Evolutionary conservation across 2,113 vertebrate genomes (phyloP).

Genomic region (Neomonachus schauinslandi): DNA sequence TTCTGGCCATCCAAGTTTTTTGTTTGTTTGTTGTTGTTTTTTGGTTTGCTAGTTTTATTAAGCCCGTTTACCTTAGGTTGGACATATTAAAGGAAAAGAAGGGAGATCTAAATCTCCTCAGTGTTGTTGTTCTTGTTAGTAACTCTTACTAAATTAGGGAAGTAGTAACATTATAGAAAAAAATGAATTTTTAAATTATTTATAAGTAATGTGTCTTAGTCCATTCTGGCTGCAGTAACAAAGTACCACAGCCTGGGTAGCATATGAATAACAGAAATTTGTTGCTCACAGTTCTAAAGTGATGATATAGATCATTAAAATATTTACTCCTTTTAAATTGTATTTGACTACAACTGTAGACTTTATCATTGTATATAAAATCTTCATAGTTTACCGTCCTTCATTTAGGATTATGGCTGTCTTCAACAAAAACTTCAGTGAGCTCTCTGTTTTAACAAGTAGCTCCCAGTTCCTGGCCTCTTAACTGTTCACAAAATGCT

Average conservation of each 20-base stretch:
- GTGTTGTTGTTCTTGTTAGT: not conserved
- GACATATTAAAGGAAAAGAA: not conserved
- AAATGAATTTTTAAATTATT: not conserved
- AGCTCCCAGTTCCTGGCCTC: not conserved
- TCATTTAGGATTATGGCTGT: not conserved
- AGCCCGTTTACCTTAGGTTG: not conserved
- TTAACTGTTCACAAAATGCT: not conserved
- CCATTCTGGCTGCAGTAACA: not conserved
- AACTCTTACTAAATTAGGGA: not conserved
- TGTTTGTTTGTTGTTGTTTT: not conserved
- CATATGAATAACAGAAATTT: not conserved
- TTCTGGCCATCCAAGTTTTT: not conserved
- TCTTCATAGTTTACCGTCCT: not conserved
- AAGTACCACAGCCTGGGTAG: not conserved
- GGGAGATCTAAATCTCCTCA: not conserved
- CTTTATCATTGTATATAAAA: not conserved
- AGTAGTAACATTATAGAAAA: not conserved
- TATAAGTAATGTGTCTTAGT: not conserved
- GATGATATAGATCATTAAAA: not conserved
- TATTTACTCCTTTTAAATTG: constrained; percentile 2
- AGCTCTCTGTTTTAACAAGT: not conserved
- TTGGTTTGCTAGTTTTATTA: not conserved
- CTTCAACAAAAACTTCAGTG: not conserved
- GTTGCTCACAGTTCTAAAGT: not conserved
- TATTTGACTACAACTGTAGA: not conserved